A percentile compares a stretch with the other conserved stretches of the same genome.
phyloP scores from a whole-genome alignment of 2,888 invertebrate species.

The Drosophila peninsularis region DNA sequence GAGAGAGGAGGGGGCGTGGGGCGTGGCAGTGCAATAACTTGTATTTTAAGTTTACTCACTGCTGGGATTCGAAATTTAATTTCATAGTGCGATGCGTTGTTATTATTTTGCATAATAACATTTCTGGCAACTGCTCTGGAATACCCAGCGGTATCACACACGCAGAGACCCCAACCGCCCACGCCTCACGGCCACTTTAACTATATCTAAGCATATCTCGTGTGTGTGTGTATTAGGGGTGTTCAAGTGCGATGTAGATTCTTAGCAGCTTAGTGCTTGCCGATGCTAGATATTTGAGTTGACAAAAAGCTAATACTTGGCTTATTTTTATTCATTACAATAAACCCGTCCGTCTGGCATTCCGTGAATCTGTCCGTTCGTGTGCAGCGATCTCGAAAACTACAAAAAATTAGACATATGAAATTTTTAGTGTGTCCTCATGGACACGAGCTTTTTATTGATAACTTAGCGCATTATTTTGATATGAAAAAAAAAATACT shows the following conservation, averaged over 20 bases:
- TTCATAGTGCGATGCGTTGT: conserved; percentile 80
- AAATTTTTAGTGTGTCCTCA: too few species aligned
- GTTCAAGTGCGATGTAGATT: background rate
- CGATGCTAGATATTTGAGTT: too few species aligned
- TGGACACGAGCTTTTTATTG: too few species aligned
- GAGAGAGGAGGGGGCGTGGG: background rate
- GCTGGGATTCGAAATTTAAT: conserved; percentile 81
- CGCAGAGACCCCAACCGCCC: background rate
- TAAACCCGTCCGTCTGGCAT: too few species aligned
- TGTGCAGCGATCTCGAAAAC: too few species aligned
- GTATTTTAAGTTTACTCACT: conserved; percentile 79
- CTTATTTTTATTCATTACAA: too few species aligned
- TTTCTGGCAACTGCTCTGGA: conserved; percentile 55
- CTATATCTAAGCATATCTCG: conserved; percentile 2
- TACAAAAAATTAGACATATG: too few species aligned
- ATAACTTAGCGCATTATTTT: too few species aligned
- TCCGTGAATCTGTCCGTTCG: too few species aligned
- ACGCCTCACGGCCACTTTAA: background rate
- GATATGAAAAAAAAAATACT: too few species aligned
- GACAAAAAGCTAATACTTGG: too few species aligned
- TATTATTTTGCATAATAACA: conserved; percentile 79
- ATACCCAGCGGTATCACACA: conserved; percentile 31
- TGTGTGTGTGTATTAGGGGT: conserved; percentile 11
- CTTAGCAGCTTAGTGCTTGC: too few species aligned
- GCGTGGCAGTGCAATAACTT: conserved; percentile 65